Evolutionary conservation across 2,888 invertebrate genomes (phyloP), one percentile per base, ranked within the genome.

Genomic region (Lepidochrysops patricia): DNA sequence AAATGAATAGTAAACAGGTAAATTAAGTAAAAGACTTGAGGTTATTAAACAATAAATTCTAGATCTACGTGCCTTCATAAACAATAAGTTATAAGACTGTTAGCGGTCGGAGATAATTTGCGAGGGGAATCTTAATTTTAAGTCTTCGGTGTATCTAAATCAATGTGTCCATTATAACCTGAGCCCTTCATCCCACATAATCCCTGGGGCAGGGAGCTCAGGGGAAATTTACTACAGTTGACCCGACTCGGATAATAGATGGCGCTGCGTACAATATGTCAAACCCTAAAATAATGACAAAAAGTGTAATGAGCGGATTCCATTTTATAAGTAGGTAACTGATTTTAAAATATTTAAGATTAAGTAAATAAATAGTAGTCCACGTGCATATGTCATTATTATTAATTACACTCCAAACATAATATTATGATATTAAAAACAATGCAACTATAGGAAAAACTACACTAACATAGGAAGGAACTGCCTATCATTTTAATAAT

Each of bases 161-260:
- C 66, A 67, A 67, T 67, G 63, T 49, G 56, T 64, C 64, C 62
- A 61, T 66, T 62, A 67, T 66, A 64, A 67, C 64, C 63, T 67
- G 63, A 62, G 49, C 57, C 61, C 59, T 58, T 61, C 60, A 64
- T 66, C 65, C 64, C 50, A 43, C 59, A 37, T 67, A 67, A 67
- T 66, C 67, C 63, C 60, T 49, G 56, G 56, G 58, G 62, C 62
- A 59, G 63, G 66, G 64, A 62, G 57, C 63, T 60, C 62, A 60
- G 58, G 56, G 66, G 62, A 63, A 66, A 67, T 67, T 66, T 64
- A 62, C 57, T 62, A 60, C 60, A 64, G 65, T 64, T 64, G 62
- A 67, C 62, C 66, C 64, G 62, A 63, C 62, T 66, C 62, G 64
- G 64, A 64, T 67, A 66, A 68, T 65, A 64, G 67, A 68, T 68